Conservation (phyloP, 2,113 vertebrate genomes). For the Pitta sordida region DNA sequence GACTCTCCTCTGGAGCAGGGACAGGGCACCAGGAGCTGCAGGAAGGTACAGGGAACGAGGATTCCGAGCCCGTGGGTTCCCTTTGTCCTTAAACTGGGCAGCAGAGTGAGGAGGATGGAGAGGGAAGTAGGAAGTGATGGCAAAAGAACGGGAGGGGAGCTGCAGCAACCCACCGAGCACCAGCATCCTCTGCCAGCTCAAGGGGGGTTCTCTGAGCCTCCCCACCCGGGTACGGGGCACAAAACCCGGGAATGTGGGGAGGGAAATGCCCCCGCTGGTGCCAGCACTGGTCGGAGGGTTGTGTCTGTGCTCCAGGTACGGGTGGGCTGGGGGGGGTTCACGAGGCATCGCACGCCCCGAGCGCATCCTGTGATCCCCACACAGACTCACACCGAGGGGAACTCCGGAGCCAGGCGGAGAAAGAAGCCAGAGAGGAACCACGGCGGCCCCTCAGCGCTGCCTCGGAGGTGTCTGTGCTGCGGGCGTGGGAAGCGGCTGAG, state of each 20-base stretch:
- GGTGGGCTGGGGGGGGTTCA: background rate
- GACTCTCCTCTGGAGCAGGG: background rate
- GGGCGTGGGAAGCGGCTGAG: constrained; percentile 12
- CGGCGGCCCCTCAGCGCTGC: fast-evolving
- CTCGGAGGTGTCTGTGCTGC: fast-evolving
- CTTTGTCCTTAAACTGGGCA: background rate
- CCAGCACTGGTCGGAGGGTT: background rate
- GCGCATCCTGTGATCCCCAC: background rate
- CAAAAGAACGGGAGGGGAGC: background rate
- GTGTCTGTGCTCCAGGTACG: fast-evolving
- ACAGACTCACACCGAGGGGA: fast-evolving
- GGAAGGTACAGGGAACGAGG: background rate
- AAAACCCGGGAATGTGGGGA: fast-evolving
- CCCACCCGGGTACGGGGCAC: fast-evolving
- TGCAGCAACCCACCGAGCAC: background rate
- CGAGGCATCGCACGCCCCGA: fast-evolving
- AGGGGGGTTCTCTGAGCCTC: background rate
- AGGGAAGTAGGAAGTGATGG: background rate
- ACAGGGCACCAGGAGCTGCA: fast-evolving
- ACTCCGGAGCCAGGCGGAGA: fast-evolving
- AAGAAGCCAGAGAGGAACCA: background rate
- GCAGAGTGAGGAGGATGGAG: background rate
- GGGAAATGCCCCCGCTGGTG: background rate
- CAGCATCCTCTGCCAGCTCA: background rate
- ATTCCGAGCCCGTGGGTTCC: background rate